These are phyloP conservation scores for Mormyrus hasselquistii DNA, from an alignment of 2,797 vertebrate genomes.

Conservation along the genomic window DNA sequence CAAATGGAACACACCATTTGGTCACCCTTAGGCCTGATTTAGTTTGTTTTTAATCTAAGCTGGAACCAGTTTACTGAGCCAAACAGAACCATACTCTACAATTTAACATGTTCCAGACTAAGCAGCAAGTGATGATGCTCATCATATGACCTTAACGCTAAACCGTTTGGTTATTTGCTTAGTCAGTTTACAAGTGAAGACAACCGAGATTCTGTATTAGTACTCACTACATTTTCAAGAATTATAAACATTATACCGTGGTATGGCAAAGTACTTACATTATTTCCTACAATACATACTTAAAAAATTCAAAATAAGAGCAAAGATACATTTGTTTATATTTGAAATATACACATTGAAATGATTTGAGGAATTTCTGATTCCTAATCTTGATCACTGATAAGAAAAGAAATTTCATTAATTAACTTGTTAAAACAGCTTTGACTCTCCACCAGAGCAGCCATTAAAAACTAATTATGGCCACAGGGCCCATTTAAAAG, in stretches of 20 bases:
- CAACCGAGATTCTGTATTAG: background rate
- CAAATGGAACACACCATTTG: background rate
- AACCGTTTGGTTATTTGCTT: background rate
- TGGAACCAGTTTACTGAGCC: background rate
- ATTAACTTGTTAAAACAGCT: slow-evolving; percentile 20
- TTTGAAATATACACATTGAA: background rate
- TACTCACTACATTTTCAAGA: background rate
- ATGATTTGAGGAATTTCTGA: slow-evolving; percentile 2
- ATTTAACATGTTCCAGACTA: background rate
- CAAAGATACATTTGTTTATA: background rate
- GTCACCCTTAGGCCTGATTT: background rate
- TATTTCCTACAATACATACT: background rate
- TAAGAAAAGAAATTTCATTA: slow-evolving; percentile 17
- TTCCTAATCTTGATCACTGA: background rate
- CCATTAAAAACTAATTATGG: slow-evolving; percentile 23
- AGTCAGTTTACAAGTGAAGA: background rate
- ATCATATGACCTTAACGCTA: background rate
- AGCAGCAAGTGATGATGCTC: background rate
- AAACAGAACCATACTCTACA: background rate
- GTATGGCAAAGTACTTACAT: background rate
- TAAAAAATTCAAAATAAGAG: background rate
- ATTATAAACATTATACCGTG: background rate
- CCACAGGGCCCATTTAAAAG: background rate
- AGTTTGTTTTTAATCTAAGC: background rate
- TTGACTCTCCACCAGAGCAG: background rate